These are phyloP conservation scores for Acipenser oxyrinchus DNA, from an alignment of 2,797 vertebrate genomes.

Conservation along the genomic window DNA sequence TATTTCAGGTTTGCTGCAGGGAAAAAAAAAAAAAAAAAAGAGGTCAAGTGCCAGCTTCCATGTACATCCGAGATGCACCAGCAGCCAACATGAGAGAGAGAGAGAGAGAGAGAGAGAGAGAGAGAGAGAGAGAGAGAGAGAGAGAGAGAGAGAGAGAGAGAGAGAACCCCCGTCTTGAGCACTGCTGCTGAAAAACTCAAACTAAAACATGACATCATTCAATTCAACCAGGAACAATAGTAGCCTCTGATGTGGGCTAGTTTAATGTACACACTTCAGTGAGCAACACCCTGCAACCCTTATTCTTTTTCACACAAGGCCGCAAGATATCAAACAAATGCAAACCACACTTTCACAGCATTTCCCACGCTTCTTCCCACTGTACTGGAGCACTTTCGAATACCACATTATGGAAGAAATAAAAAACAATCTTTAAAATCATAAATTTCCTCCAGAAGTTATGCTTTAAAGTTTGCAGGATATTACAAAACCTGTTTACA, in stretches of 20 bases:
- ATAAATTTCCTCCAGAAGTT: too few relatives aligned
- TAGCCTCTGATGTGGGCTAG: slow-evolving; percentile 49
- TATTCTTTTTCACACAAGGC: slow-evolving; percentile 35
- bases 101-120: too few relatives aligned
- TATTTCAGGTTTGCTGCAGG: neutral
- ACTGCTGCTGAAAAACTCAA: slow-evolving; percentile 41
- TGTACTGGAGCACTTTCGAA: neutral
- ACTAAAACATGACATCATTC: slow-evolving; percentile 68
- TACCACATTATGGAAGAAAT: too few relatives aligned
- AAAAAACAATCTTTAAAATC: too few relatives aligned
- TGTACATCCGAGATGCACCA: neutral
- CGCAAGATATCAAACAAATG: slow-evolving; percentile 33
- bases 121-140: neutral
- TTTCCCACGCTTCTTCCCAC: slow-evolving; percentile 19
- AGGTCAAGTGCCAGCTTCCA: neutral
- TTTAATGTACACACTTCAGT: slow-evolving; percentile 49
- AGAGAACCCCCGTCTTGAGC: slow-evolving; percentile 37
- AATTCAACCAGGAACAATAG: slow-evolving; percentile 56
- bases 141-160: neutral
- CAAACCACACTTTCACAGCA: slow-evolving; percentile 25
- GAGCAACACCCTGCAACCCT: slow-evolving; percentile 43
- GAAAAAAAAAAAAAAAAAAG: neutral
- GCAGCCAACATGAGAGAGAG: slow-evolving; percentile 28
- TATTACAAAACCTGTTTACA: too few relatives aligned
- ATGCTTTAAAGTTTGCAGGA: too few relatives aligned